Conservation (phyloP, 2,888 invertebrate genomes). For the Drosophila birchii region DNA sequence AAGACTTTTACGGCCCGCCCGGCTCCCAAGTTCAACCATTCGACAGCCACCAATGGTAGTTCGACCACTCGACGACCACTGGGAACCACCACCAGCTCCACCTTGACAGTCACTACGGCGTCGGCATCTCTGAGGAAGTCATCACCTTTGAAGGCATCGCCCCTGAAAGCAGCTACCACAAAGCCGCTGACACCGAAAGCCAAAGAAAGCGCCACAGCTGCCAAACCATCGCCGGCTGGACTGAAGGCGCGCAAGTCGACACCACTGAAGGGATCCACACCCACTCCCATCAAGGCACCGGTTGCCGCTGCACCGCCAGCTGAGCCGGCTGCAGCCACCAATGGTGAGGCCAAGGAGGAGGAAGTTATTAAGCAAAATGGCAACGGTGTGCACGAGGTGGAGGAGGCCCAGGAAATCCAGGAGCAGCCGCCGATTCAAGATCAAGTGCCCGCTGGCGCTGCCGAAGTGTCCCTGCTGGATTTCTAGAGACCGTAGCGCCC, state of each 20-base stretch:
- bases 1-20: slow-evolving; percentile 82
- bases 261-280: slow-evolving; percentile 40
- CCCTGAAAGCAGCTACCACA: slow-evolving; percentile 42
- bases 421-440: slow-evolving; percentile 26
- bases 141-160: slow-evolving; percentile 58
- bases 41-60: slow-evolving; percentile 47
- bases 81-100: slow-evolving; percentile 34
- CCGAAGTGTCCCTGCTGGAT: slow-evolving; percentile 26
- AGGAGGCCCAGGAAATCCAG: slow-evolving; percentile 3
- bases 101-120: slow-evolving; percentile 34
- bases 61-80: slow-evolving; percentile 63
- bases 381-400: slow-evolving; percentile 15
- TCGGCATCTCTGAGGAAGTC: slow-evolving; percentile 61
- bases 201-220: slow-evolving; percentile 60
- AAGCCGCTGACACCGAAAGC: slow-evolving; percentile 71
- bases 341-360: slow-evolving; percentile 45
- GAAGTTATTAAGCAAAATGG: slow-evolving; percentile 40
- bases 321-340: slow-evolving; percentile 37
- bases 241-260: slow-evolving; percentile 50
- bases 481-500: slow-evolving; percentile 2
- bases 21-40: slow-evolving; percentile 77
- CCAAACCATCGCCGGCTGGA: slow-evolving; percentile 58
- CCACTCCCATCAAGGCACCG: slow-evolving; percentile 14
- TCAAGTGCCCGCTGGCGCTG: not conserved
- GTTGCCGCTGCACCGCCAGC: slow-evolving; percentile 17